These are phyloP conservation scores for Simalia tracyae DNA, from an alignment of 2,797 vertebrate species.

Conservation along the genomic window DNA sequence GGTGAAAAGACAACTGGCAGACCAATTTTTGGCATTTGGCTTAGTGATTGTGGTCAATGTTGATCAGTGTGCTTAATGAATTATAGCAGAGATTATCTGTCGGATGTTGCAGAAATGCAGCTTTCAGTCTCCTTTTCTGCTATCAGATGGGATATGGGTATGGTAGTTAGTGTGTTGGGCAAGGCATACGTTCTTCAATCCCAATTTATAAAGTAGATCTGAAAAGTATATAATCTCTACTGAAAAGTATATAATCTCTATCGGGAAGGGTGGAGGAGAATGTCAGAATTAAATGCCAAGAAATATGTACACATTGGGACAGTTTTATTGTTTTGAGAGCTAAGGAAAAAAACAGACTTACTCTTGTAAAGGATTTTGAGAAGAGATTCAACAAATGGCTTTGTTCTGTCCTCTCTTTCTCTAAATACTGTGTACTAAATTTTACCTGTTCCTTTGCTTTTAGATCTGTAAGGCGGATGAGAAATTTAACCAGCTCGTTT, in stretches of 20 bases:
- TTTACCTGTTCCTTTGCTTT: background rate
- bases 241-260: background rate
- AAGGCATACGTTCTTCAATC: background rate
- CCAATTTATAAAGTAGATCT: background rate
- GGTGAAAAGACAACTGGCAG: background rate
- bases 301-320: too few species aligned
- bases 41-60: too few species aligned
- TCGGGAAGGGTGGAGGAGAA: background rate
- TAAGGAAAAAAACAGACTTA: background rate
- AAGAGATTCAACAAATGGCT: background rate
- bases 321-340: background rate
- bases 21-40: too few species aligned
- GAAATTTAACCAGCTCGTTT: constrained; percentile 93
- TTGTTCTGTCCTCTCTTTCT: background rate
- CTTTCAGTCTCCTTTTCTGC: too few species aligned
- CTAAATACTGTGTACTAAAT: background rate
- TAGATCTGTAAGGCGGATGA: constrained; percentile 89
- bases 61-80: background rate
- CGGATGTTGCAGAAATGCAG: too few species aligned
- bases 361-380: background rate
- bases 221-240: background rate
- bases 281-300: background rate
- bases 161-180: too few species aligned
- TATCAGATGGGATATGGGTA: too few species aligned
- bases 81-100: too few species aligned